Evolutionary conservation across 2,797 vertebrate genomes (phyloP), one percentile per base, ranked within the genome.

Genomic region (Hypotaenidia okinawae): DNA sequence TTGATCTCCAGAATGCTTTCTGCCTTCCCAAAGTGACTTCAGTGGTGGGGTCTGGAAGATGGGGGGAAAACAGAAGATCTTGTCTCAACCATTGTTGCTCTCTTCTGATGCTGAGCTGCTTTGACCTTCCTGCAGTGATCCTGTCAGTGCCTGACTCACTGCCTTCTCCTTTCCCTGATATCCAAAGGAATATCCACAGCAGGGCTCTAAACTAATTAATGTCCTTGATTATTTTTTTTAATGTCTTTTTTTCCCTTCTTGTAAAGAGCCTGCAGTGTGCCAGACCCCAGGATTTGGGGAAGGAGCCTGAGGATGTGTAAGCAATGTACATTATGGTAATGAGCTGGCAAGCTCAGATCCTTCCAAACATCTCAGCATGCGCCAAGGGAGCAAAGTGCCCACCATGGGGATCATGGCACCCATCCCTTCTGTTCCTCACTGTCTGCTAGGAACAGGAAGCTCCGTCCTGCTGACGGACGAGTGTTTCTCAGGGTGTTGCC

Each of bases 351-450:
- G 78, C 84, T 87, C 41, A 32, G 4, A 3, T 63, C 73, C 59
- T 78, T 64, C 72, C 76, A 68, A 5, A 75, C n/a, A 30, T 58
- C 74, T 82, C 55, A 17, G 43, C 16, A 0, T 30, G 61, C 0
- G 1, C 82, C 90, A 63, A 25, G 32, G 52, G 77, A 70, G 63
- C 5, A 28, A 58, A 82, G n/a, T 0, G 0, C 58, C 62, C 76
- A 27, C 75, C 75, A 6, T 0, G 0, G 54, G 68, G 61, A 68
- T 75, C 22, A 0, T 28, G 33, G 28, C 62, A 9, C 32, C 74
- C 23, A 13, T 54, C 57, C 55, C 35, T 82, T 22, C 4, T 0
- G 0, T 19, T 45, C 16, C 55, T 82, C 1, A 0, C 62, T 59
- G 58, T 35, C 59, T 85, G 0, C 47, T 54, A 16, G 64, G 59